These are phyloP conservation scores for Venusia cambrica DNA, from an alignment of 2,888 invertebrate genomes.

Conservation along the genomic window DNA sequence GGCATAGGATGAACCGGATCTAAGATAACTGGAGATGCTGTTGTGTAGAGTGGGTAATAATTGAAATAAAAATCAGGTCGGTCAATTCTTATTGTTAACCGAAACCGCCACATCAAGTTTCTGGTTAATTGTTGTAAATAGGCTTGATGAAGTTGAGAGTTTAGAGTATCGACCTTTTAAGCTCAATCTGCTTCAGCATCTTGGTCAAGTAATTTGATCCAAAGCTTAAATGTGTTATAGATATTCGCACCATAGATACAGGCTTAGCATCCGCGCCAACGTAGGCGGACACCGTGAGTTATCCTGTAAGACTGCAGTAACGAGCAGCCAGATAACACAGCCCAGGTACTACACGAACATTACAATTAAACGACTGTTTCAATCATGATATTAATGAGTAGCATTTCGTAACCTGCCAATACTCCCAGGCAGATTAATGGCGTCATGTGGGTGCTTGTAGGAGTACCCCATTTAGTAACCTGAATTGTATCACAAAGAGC, in stretches of 20 bases:
- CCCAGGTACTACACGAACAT: constrained; percentile 18
- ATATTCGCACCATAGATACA: constrained; percentile 16
- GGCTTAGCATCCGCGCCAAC: constrained; percentile 18
- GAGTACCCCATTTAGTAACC: constrained; percentile 37
- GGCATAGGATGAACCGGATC: no score
- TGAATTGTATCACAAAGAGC: constrained; percentile 41
- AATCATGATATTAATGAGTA: constrained; percentile 43
- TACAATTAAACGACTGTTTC: constrained; percentile 31
- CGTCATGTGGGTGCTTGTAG: constrained; percentile 51
- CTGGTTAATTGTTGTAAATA: no score
- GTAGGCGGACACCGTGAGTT: constrained; percentile 60
- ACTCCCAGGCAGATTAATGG: constrained; percentile 40
- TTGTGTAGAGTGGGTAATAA: no score
- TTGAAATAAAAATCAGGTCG: no score
- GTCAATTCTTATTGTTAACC: no score
- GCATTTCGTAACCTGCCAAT: constrained; percentile 44
- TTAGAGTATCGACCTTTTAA: no score
- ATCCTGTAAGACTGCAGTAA: constrained; percentile 44
- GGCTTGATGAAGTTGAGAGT: no score
- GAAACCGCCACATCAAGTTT: no score
- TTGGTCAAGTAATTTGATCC: no score
- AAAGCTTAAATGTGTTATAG: constrained; percentile 10
- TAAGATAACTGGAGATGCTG: no score
- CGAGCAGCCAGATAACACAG: constrained; percentile 41
- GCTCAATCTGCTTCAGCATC: no score